Evolutionary conservation across 2,888 invertebrate genomes (phyloP).

Genomic region (Ormyrus nitidulus): DNA sequence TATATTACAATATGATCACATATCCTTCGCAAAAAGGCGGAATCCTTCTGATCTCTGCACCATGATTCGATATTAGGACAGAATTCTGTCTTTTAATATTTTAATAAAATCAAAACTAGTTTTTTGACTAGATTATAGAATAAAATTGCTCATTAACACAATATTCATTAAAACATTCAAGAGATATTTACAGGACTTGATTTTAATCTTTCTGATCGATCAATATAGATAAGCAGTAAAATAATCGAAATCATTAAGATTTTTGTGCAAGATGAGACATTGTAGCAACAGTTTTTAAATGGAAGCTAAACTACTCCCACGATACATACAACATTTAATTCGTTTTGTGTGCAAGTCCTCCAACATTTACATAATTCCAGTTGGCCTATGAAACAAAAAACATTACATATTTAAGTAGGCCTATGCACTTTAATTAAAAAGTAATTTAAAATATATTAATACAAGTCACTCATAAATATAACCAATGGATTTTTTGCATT

Average conservation of each 20-base stretch:
- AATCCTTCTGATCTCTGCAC: slow-evolving; percentile 1
- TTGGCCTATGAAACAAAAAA: slow-evolving; percentile 66
- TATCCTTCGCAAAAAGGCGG: slow-evolving; percentile 25
- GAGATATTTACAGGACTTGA: slow-evolving; percentile 33
- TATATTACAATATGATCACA: slow-evolving; percentile 42
- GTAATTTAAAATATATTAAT: not conserved
- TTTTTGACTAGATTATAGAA: slow-evolving; percentile 26
- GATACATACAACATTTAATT: slow-evolving; percentile 26
- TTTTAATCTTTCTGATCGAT: not conserved
- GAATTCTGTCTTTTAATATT: slow-evolving; percentile 15
- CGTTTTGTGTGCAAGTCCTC: slow-evolving; percentile 63
- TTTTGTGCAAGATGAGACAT: slow-evolving; percentile 17
- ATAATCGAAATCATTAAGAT: slow-evolving; percentile 1
- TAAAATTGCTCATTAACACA: slow-evolving; percentile 19
- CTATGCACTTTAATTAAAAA: not conserved
- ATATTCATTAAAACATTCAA: slow-evolving; percentile 10
- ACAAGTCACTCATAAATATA: too few species aligned
- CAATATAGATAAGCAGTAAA: slow-evolving; percentile 14
- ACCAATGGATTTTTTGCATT: not conserved
- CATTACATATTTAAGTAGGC: slow-evolving; percentile 1
- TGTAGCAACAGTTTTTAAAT: slow-evolving; percentile 22
- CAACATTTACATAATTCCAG: slow-evolving; percentile 70
- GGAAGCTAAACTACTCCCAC: slow-evolving; percentile 13
- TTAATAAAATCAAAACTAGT: slow-evolving; percentile 21
- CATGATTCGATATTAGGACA: slow-evolving; percentile 6